Conservation (phyloP, 1,140 invertebrate species). For the Solenopsis fugax region DNA sequence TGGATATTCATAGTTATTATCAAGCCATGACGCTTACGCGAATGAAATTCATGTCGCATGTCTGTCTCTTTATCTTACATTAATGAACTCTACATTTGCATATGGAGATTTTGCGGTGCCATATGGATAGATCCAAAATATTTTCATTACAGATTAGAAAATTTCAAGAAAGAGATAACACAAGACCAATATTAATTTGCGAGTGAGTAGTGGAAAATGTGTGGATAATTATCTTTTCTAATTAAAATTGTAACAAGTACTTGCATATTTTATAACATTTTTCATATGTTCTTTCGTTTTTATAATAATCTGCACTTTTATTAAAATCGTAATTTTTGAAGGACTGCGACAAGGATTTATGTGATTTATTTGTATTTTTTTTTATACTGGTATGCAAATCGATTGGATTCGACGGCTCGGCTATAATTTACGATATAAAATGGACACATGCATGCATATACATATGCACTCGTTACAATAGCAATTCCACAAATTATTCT, state of each 20-base stretch:
- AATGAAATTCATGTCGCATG: conserved; percentile 22
- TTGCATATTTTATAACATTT: not conserved
- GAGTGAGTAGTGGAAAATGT: not conserved
- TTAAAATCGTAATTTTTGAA: conserved; percentile 1
- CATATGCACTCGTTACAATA: conserved; percentile 34
- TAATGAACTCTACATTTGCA: conserved; percentile 22
- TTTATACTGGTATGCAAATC: conserved; percentile 39
- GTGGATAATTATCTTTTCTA: not conserved
- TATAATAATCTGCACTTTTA: conserved; percentile 33
- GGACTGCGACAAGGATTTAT: not conserved
- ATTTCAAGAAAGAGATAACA: not conserved
- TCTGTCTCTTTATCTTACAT: conserved; percentile 19
- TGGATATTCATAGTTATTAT: conserved; percentile 55
- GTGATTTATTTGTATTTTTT: conserved; percentile 32
- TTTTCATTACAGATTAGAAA: conserved; percentile 14
- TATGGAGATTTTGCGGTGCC: not conserved
- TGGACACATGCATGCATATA: not conserved
- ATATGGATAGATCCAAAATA: conserved; percentile 30
- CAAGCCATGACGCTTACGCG: conserved; percentile 6
- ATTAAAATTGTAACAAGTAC: not conserved
- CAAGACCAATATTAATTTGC: not conserved
- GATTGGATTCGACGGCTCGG: conserved; percentile 5
- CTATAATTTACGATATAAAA: conserved; percentile 55
- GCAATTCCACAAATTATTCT: conserved; percentile 61
- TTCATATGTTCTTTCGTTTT: not conserved